Base-by-base conservation (phyloP, 2,888 invertebrate genomes). In the Calliphora vomitoria region DNA sequence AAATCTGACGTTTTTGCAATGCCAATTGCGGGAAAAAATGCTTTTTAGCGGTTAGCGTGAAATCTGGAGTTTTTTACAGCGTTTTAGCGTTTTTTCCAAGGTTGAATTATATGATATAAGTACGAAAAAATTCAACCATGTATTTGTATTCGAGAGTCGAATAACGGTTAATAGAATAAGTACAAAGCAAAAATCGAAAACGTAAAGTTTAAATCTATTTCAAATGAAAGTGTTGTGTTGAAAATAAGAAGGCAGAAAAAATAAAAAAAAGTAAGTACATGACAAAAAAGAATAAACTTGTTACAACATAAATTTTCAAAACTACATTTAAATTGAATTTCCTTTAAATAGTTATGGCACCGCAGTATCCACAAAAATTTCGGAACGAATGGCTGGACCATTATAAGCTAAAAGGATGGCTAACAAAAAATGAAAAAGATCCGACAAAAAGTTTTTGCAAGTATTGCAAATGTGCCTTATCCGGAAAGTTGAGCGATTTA, bases 401-500 rank as follows among this genome's bases (percentile, higher is more conserved):
- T 76, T 44, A 3, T 31, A 44, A 78, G 8, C 47, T 78, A 35
- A 79, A 58, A 31, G 25, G n/a, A 13, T 79, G 69, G 69, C 15
- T 79, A n/a, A n/a, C n/a, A n/a, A 53, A 66, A 8, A 35, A 58
- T 31, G 20, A 68, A 38, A 68, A 35, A 31, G 60, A 69, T 55
- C 38, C 35, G 10, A 41, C 53, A 13, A 79, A 69, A 41, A 38
- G 38, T 15, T 79, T 79, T 55, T 79, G 68, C 44, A 68, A 58
- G 15, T 76, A 41, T 15, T 76, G 76, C 20, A n/a, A n/a, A 15
- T 41, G 62, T n/a, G 4, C 31, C 5, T 62, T 76, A 20, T 0
- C 11, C 3, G 64, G 58, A 15, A 76, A 76, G n/a, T 31, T 62
- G 8, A 8, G 15, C 8, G 62, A 76, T 44, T 18, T 79, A 18